Percentiles rank a stretch among this genome's conserved stretches.
Conservation (phyloP, 2,888 invertebrate species). For the Balanococcus diminutus region DNA sequence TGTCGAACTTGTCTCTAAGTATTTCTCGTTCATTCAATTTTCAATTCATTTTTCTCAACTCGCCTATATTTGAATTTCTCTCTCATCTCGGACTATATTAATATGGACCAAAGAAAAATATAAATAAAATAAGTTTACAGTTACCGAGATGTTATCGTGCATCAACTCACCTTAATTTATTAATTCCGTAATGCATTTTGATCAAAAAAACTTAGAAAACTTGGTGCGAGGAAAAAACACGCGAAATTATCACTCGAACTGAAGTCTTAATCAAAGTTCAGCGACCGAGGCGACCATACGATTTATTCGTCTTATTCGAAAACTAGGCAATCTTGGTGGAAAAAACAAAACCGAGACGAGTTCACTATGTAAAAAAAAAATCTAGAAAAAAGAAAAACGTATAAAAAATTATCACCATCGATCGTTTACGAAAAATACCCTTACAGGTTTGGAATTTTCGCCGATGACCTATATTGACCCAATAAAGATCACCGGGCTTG, state of each 20-base stretch:
- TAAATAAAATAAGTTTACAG: no score
- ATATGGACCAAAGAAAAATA: neutral
- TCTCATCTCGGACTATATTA: no score
- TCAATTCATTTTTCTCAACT: no score
- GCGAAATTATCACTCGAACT: neutral
- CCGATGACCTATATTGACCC: neutral
- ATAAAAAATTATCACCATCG: neutral
- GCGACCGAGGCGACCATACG: neutral
- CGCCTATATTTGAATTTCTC: no score
- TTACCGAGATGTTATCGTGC: no score
- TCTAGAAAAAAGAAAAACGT: neutral
- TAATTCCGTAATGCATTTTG: conserved; percentile 33
- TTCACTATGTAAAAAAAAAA: conserved; percentile 11
- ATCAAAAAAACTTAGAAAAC: neutral
- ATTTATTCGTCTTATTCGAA: conserved; percentile 7
- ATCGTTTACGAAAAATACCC: neutral
- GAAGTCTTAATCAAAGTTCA: conserved; percentile 25
- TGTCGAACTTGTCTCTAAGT: neutral
- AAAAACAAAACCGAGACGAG: conserved; percentile 7
- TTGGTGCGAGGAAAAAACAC: conserved; percentile 3
- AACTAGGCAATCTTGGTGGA: neutral
- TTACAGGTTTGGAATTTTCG: neutral
- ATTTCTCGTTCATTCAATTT: neutral
- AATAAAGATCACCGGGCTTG: neutral
- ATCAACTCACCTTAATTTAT: conserved; percentile 40